Conservation (phyloP, 2,113 vertebrate genomes). For the Sus scrofa region T2T-Sscrofa CM000819.6:28119501-28120000, state of each 20-base stretch:
- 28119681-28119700: background rate
- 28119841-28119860: background rate
- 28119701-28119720: background rate
- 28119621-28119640: no score
- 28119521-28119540: no score
- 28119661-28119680: no score
- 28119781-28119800: background rate
- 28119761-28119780: background rate
- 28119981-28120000: background rate
- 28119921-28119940: background rate
- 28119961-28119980: slow-evolving; percentile 20
- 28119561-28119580: no score
- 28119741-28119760: background rate
- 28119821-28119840: background rate
- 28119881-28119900: background rate
- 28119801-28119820: background rate
- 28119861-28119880: background rate
- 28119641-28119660: no score
- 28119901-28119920: background rate
- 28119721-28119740: background rate
- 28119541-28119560: no score
- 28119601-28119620: no score
- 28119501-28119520: no score
- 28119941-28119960: slow-evolving; percentile 43
- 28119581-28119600: no score